Evolutionary conservation across 2,113 vertebrate genomes (phyloP).

Genomic region (Apaloderma vittatum): DNA sequence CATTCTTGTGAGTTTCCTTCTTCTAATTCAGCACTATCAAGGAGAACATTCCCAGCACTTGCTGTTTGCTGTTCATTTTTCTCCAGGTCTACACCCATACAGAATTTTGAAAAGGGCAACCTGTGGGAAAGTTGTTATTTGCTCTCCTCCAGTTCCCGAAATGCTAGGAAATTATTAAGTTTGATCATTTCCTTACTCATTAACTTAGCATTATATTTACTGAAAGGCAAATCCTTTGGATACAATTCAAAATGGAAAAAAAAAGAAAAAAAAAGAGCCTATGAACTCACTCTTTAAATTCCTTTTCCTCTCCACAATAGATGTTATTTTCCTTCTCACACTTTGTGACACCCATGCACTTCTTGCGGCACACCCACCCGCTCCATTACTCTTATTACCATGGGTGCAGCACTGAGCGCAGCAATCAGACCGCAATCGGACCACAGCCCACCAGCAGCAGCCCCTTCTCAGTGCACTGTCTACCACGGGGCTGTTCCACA

Average conservation of each 20-base stretch:
- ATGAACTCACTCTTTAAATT: not conserved
- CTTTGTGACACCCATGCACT: not conserved
- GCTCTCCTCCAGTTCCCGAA: not conserved
- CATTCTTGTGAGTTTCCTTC: not conserved
- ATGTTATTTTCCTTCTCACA: not conserved
- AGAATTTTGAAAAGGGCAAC: slow-evolving; percentile 21
- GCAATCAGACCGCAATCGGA: not conserved
- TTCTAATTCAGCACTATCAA: not conserved
- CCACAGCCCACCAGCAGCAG: not conserved
- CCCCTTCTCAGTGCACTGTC: not conserved
- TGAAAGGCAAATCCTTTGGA: slow-evolving; percentile 31
- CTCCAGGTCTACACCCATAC: not conserved
- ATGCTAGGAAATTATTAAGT: slow-evolving; percentile 47
- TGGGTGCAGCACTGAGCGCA: not conserved
- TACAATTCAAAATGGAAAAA: not conserved
- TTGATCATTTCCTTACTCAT: slow-evolving; percentile 41
- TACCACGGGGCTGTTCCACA: not conserved
- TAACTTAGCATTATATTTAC: slow-evolving; percentile 33
- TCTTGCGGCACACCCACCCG: not conserved
- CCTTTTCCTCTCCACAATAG: not conserved
- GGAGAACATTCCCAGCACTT: not conserved
- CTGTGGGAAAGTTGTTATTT: slow-evolving; percentile 31
- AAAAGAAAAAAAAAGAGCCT: not conserved
- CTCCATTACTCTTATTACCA: accelerated
- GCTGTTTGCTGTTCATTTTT: not conserved